Evolutionary conservation across 2,797 vertebrate genomes (phyloP), one percentile per base, ranked within the genome.

Genomic region (Anomalospiza imberbis): DNA sequence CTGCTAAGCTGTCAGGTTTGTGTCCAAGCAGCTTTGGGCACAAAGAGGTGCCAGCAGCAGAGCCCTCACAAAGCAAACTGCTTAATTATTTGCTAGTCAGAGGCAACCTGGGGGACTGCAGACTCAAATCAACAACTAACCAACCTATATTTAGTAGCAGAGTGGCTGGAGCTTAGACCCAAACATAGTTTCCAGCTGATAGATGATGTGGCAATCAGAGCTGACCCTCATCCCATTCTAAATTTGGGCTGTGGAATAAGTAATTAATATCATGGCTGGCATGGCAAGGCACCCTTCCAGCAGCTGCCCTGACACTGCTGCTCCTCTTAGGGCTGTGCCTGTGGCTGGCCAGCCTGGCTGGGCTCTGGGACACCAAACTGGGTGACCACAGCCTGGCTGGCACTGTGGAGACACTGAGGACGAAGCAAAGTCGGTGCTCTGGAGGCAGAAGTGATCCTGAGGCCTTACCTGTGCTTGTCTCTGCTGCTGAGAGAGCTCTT

Each of bases 181-280:
- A 96, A 95, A 96, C 95, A 94, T 96, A 95, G 92, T 97, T 96
- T 96, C 92, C 91, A 94, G 60, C 89, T 94, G 96, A 95, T 96
- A 91, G 83, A 94, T 94, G 96, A 88, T 94, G 92, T 95, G 95
- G 66, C 95, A 91, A 38, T 85, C 89, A 92, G 91, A 94, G 73
- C 89, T 86, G 81, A 93, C 81, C 89, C 96, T 94, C 24, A 2
- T 92, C 96, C 71, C 65, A 9, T 81, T 91, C 97, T 97, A 97
- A 96, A 95, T 96, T 95, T 97, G 96, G 94, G 83, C 85, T 91
- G 77, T 1, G 3, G 84, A 95, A 94, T 91, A 96, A 94, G 92
- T 76, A 71, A 96, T 94, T 97, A 97, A 96, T 95, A 84, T 93
- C 92, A 57, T 31, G 8, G 47, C 86, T 92, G 85, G 76, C 88